A percentile compares a stretch with the other conserved stretches of the same genome.
These are phyloP conservation scores for Salticus scenicus DNA, from an alignment of 2,888 invertebrate genomes.

Conservation along the genomic window DNA sequence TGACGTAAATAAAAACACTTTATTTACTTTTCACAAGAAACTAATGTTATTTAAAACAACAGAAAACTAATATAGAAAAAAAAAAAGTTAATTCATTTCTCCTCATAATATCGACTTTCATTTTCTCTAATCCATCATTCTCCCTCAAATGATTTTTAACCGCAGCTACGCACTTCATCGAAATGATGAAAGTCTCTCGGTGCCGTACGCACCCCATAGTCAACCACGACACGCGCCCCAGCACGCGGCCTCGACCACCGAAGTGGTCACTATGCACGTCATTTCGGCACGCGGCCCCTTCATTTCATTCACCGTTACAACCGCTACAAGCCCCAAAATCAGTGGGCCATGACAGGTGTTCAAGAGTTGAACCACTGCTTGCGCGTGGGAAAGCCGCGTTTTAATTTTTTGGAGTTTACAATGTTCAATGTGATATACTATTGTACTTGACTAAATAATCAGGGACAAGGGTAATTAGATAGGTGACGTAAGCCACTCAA, in stretches of 20 bases:
- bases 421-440: conserved; percentile 7
- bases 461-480: conserved; percentile 27
- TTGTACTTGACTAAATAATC: conserved; percentile 23
- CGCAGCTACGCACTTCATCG: not conserved
- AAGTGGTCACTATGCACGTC: conserved; percentile 53
- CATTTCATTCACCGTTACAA: conserved; percentile 59
- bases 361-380: conserved; percentile 29
- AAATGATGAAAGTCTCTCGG: not conserved
- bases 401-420: conserved; percentile 40
- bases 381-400: conserved; percentile 28
- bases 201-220: not conserved
- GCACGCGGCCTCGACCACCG: conserved; percentile 46
- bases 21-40: too few relatives aligned
- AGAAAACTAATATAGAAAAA: too few relatives aligned
- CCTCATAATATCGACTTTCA: too few relatives aligned
- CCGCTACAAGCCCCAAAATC: not conserved
- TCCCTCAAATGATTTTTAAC: not conserved
- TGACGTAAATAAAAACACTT: too few relatives aligned
- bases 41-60: too few relatives aligned
- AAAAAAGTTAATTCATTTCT: too few relatives aligned
- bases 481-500: conserved; percentile 25
- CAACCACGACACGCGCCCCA: conserved; percentile 16
- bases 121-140: not conserved
- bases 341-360: conserved; percentile 46
- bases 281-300: conserved; percentile 32